phyloP scores from a whole-genome alignment of 2,888 invertebrate genomes.

The Phytoseiulus persimilis region DNA sequence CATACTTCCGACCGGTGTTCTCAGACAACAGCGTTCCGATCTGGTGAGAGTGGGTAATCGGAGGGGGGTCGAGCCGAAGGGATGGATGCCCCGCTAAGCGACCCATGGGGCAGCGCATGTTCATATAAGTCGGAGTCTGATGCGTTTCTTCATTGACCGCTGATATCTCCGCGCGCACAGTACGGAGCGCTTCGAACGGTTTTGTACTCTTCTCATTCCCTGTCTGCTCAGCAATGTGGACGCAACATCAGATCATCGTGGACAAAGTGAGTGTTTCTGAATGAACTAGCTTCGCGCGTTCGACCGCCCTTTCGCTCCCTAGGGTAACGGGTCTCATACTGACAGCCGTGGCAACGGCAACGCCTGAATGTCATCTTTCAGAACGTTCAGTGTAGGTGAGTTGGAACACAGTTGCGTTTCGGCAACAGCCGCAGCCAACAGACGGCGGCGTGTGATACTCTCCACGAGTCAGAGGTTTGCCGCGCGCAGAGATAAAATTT shows the following conservation, averaged over 20 bases:
- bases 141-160: background rate
- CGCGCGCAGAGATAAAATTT: too few relatives aligned
- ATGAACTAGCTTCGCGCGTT: background rate
- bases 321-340: background rate
- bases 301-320: background rate
- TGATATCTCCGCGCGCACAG: too few relatives aligned
- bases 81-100: background rate
- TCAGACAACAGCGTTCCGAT: background rate
- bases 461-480: too few relatives aligned
- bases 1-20: background rate
- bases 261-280: background rate
- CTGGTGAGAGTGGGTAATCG: background rate
- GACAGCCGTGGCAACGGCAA: background rate
- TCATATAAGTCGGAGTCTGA: background rate
- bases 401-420: background rate
- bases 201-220: too few relatives aligned
- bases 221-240: too few relatives aligned
- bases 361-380: background rate
- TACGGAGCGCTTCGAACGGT: too few relatives aligned
- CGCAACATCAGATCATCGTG: background rate
- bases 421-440: too few relatives aligned
- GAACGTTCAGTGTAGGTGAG: background rate
- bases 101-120: background rate
- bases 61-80: background rate
- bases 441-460: too few relatives aligned